Base-by-base conservation (phyloP, 1,140 invertebrate species). In the Drosophila tristis region DNA sequence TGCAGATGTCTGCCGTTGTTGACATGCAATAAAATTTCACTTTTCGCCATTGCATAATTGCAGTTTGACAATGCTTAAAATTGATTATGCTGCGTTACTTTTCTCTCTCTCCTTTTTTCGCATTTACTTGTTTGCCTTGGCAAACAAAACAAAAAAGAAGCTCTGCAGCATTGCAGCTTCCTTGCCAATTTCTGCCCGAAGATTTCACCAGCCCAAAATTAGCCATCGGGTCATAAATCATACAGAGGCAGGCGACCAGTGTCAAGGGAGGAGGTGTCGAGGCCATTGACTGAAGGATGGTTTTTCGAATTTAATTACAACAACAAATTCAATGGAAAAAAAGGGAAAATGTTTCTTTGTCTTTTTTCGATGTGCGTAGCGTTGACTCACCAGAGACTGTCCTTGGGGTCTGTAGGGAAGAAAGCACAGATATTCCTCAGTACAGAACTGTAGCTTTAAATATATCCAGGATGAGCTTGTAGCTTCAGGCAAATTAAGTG, bases 21-120 rank as follows among this genome's bases (percentile, higher is more conserved):
- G 85, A 84, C 84, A 87, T 87, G 84, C 84, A 87, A 90, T 87
- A 84, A 87, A 87, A 87, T 87, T 87, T 87, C 84, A 89, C 84
- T 87, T 87, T 87, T 89, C 79, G 66, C 84, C 84, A 50, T 87
- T 87, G 84, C 84, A 87, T 87, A 87, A 87, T 87, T 87, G 84
- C 79, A 89, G 71, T 87, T 87, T 87, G 84, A 87, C 84, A 87
- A 87, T 87, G 79, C 85, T 87, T 89, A 89, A 89, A 87, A 87
- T 87, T 87, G 84, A 87, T 87, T 89, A 87, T 87, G 81, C 64
- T 61, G 45, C 50, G 23, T 58, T 39, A 39, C 35, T 13, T 39
- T 11, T 39, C 31, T 13, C 35, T 29, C 26, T 57, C 53, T 65
- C 57, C 43, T 59, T 70, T 57, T 39, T 66, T 43, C 26, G 9